Evolutionary conservation across 2,113 vertebrate genomes (phyloP).

Genomic region (Holacanthus passer): DNA sequence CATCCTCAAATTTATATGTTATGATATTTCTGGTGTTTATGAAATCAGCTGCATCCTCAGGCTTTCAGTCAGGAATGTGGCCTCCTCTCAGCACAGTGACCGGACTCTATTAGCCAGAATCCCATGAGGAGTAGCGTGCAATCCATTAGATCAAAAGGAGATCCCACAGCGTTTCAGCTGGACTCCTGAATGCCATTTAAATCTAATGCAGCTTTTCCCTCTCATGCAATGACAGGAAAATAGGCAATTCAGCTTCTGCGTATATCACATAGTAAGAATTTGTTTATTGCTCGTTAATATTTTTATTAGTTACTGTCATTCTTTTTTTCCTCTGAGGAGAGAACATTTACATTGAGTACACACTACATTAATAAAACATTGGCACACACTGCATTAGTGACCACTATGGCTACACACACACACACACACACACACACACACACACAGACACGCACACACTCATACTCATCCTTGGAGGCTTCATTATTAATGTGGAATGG

Average conservation of each 20-base stretch:
- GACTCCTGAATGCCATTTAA: slow-evolving; percentile 20
- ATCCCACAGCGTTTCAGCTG: slow-evolving; percentile 1
- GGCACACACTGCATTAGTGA: slow-evolving; percentile 45
- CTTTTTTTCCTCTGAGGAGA: not conserved
- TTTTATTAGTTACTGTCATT: not conserved
- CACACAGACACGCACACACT: not conserved
- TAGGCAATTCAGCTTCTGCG: not conserved
- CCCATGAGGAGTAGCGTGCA: slow-evolving; percentile 15
- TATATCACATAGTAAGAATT: not conserved
- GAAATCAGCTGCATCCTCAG: slow-evolving; percentile 16
- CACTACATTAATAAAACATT: slow-evolving; percentile 58
- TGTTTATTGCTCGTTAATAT: not conserved
- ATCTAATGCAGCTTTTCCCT: not conserved
- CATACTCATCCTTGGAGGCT: not conserved
- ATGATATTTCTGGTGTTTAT: slow-evolving; percentile 13
- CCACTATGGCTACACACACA: not conserved
- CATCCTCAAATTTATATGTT: not conserved
- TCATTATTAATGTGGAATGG: slow-evolving; percentile 66
- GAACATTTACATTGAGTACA: slow-evolving; percentile 8
- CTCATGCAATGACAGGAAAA: not conserved
- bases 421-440: not conserved
- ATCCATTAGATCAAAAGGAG: slow-evolving; percentile 14
- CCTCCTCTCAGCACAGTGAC: not conserved
- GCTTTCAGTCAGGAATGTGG: slow-evolving; percentile 14
- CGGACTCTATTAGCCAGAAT: slow-evolving; percentile 10